phyloP scores from a whole-genome alignment of 2,113 vertebrate species.

The Smithornis capensis region DNA sequence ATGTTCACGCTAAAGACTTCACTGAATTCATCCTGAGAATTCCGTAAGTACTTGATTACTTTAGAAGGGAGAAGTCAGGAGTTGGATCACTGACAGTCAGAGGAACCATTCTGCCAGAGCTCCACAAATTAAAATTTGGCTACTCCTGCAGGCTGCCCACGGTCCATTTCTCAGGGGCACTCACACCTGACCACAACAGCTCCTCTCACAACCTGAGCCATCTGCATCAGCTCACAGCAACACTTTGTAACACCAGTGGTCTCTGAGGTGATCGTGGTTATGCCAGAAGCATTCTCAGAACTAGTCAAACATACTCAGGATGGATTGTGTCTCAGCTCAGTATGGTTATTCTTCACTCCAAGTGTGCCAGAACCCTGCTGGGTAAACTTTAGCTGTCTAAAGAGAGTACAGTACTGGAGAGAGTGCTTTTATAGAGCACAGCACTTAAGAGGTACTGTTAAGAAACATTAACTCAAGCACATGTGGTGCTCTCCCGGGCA shows the following conservation, averaged over 20 bases:
- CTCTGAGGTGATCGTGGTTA: background rate
- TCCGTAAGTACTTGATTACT: background rate
- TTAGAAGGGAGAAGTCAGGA: background rate
- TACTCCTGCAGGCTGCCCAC: background rate
- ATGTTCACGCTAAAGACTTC: background rate
- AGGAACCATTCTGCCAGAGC: background rate
- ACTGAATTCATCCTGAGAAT: background rate
- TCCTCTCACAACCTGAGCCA: background rate
- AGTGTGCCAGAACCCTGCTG: background rate
- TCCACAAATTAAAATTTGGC: background rate
- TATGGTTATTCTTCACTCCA: rapidly evolving
- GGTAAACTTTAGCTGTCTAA: background rate
- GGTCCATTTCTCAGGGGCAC: background rate
- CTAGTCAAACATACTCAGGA: background rate
- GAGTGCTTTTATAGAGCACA: background rate
- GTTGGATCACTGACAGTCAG: background rate
- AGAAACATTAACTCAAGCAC: background rate
- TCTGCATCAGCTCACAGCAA: rapidly evolving
- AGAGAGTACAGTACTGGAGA: background rate
- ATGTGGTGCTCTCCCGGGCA: background rate
- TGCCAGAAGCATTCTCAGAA: background rate
- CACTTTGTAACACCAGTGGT: background rate
- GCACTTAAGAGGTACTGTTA: background rate
- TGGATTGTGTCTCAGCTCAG: background rate
- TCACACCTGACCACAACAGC: background rate